A percentile compares a stretch with the other conserved stretches of the same genome.
Evolutionary conservation across 2,888 invertebrate species (phyloP).

Genomic region (Leptinotarsa tumamoca): DNA sequence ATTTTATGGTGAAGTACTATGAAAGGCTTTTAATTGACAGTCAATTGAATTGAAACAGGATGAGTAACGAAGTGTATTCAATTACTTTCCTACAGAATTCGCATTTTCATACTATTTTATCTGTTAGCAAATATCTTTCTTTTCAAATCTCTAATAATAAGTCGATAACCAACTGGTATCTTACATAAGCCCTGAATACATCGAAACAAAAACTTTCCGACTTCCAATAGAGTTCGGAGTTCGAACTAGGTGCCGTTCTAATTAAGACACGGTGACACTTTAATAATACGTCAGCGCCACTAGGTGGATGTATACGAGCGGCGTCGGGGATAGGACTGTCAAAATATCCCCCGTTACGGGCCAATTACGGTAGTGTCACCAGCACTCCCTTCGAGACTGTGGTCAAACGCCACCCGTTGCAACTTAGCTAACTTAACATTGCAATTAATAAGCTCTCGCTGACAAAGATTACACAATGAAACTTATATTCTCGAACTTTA

Average conservation of each 20-base stretch:
- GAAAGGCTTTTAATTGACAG: no score
- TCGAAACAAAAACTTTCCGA: slow-evolving; percentile 12
- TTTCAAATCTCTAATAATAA: no score
- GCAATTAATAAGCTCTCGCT: slow-evolving; percentile 50
- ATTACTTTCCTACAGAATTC: no score
- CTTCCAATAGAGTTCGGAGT: slow-evolving; percentile 7
- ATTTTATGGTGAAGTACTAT: no score
- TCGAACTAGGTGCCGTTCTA: slow-evolving; percentile 37
- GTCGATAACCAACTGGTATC: neutral
- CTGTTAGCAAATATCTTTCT: no score
- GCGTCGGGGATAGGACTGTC: slow-evolving; percentile 45
- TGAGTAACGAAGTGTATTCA: no score
- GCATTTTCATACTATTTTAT: no score
- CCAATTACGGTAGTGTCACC: slow-evolving; percentile 58
- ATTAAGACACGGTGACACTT: slow-evolving; percentile 43
- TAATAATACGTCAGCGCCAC: slow-evolving; percentile 39
- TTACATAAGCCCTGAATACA: neutral
- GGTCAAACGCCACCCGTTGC: slow-evolving; percentile 51
- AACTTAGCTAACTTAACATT: slow-evolving; percentile 49
- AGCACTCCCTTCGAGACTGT: slow-evolving; percentile 56
- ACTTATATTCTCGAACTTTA: slow-evolving; percentile 41
- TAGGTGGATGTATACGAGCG: slow-evolving; percentile 23
- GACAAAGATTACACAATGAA: slow-evolving; percentile 44
- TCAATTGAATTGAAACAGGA: no score
- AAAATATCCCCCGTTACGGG: slow-evolving; percentile 52